phyloP scores from a whole-genome alignment of 2,888 invertebrate genomes.

The Zhuqinia jingwanae region DNA sequence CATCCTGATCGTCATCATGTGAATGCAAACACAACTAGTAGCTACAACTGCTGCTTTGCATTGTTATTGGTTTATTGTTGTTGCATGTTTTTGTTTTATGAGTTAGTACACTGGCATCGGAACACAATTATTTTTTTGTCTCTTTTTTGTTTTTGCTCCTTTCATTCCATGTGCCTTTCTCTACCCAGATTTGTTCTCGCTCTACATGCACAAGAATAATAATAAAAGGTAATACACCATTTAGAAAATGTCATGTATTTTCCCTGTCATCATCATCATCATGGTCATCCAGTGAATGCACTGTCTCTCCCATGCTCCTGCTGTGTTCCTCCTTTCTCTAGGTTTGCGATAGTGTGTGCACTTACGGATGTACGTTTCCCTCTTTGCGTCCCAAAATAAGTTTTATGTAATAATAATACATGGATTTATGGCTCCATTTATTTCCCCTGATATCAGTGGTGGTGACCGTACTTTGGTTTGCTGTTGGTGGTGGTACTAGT shows the following conservation, averaged over 20 bases:
- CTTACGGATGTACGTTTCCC: not conserved
- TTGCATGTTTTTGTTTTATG: not conserved
- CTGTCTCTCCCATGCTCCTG: not conserved
- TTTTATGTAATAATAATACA: conserved; percentile 54
- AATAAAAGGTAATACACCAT: not conserved
- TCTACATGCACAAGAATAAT: not conserved
- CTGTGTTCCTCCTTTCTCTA: not conserved
- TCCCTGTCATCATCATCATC: conserved; percentile 32
- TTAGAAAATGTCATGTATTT: not conserved
- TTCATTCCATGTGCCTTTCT: not conserved
- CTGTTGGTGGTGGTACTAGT: not conserved
- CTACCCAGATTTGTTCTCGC: not conserved
- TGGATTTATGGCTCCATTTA: conserved; percentile 67
- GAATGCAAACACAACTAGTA: no score
- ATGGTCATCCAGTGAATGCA: not conserved
- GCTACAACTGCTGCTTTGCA: no score
- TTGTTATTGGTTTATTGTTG: conserved; percentile 7
- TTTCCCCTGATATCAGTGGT: conserved; percentile 44
- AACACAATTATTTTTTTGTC: not conserved
- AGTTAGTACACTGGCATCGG: conserved; percentile 16
- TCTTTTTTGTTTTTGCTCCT: not conserved
- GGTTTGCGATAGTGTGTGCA: conserved; percentile 7
- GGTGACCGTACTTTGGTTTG: no score
- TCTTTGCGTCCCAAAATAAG: conserved; percentile 43
- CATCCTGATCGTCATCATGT: no score